A percentile compares a stretch with the other conserved stretches of the same genome.
These are phyloP conservation scores for Ganaspis sp. DNA, from an alignment of 1,140 invertebrate genomes.

Conservation along the genomic window DNA sequence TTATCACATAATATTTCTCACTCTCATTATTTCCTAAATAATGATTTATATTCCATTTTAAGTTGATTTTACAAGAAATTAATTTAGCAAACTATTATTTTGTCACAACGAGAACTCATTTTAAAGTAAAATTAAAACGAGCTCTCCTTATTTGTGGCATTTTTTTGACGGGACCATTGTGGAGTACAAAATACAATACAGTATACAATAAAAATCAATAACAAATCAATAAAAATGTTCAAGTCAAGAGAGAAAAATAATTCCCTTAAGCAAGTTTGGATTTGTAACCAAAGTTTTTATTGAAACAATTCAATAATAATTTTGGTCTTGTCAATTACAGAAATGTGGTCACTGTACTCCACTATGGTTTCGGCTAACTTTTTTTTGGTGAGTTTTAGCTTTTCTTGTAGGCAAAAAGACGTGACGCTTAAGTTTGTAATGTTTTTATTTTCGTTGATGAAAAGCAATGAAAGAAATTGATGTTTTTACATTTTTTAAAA, in stretches of 20 bases:
- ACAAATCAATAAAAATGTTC: slow-evolving; percentile 41
- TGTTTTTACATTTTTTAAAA: slow-evolving; percentile 47
- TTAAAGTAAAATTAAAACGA: slow-evolving; percentile 2
- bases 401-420: background rate
- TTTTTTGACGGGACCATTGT: slow-evolving; percentile 65
- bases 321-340: slow-evolving; percentile 66
- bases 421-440: too few species aligned
- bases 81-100: background rate
- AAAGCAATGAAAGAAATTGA: background rate
- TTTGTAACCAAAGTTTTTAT: slow-evolving; percentile 73
- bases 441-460: too few species aligned
- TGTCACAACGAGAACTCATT: background rate
- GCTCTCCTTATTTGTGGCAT: background rate
- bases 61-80: background rate
- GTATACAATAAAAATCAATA: slow-evolving; percentile 43
- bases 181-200: slow-evolving; percentile 63
- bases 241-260: slow-evolving; percentile 57
- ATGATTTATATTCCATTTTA: background rate
- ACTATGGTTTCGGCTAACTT: slow-evolving; percentile 69
- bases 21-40: background rate
- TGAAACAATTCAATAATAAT: slow-evolving; percentile 72
- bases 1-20: too few species aligned
- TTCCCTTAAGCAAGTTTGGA: slow-evolving; percentile 60
- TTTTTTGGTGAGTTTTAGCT: slow-evolving; percentile 69
- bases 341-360: slow-evolving; percentile 68